Evolutionary conservation across 2,888 invertebrate species (phyloP), one percentile per base, ranked within the genome.

Genomic region (Coelopa pilipes): DNA sequence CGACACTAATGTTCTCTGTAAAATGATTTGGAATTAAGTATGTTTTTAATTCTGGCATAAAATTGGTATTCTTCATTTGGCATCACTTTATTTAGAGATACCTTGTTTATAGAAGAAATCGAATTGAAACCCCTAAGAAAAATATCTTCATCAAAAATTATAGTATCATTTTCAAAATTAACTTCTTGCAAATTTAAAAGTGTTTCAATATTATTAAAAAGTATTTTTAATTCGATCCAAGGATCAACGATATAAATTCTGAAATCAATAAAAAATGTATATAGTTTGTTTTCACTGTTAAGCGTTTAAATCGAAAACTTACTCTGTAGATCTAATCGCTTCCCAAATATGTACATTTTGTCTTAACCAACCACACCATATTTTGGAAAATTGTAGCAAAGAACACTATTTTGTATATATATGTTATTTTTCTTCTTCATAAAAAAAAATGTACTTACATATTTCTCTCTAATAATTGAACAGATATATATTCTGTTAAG

Each of bases 291-390:
- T n/a, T n/a, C n/a, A n/a, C n/a, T n/a, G n/a, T n/a, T n/a, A n/a
- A n/a, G n/a, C n/a, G n/a, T n/a, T n/a, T n/a, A n/a, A n/a, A n/a
- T n/a, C n/a, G n/a, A n/a, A 46, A 2, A 46, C 63, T 12, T 63
- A 71, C 71, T 71, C 85, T 55, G 78, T 96, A 93, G 74, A 80
- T 55, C 85, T 79, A 60, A 84, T 78, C 3, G 96, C 96, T 88
- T 96, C 96, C 96, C 97, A 97, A 71, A 96, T 90, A 75, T 91
- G 89, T 79, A 92, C 92, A 87, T 97, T 96, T 83, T 94, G 94
- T 79, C 94, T 90, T 92, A 98, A 92, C 97, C 97, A 98, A 87
- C 97, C 96, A 80, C 94, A 94, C 95, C 97, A 97, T 80, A 96
- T 92, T 92, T 93, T 84, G 4, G 83, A 80, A 70, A 79, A 85